A percentile compares a stretch with the other conserved stretches of the same genome.
phyloP scores from a whole-genome alignment of 2,888 invertebrate genomes.

The Drosophila birchii region DNA sequence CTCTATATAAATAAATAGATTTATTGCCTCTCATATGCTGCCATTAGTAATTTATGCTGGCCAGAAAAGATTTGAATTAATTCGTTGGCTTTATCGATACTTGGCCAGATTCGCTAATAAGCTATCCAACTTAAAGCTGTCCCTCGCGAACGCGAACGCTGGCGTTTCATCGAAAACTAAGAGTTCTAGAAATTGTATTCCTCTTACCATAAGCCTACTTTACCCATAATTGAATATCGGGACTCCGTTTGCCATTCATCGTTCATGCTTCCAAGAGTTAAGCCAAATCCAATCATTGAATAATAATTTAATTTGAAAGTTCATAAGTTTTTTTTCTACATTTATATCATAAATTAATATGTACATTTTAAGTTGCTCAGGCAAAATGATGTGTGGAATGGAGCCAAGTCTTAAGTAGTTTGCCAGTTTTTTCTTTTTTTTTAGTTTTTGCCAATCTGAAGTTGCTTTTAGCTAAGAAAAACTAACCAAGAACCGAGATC shows the following conservation, averaged over 20 bases:
- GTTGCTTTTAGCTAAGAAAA: constrained; percentile 66
- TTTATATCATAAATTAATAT: too few species aligned
- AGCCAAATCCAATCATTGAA: too few species aligned
- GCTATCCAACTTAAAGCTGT: constrained; percentile 35
- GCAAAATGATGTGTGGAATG: constrained; percentile 12
- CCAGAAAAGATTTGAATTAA: constrained; percentile 41
- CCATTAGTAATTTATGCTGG: constrained; percentile 40
- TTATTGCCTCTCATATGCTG: constrained; percentile 31
- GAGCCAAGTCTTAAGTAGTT: constrained; percentile 51
- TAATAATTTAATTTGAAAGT: too few species aligned
- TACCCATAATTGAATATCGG: too few species aligned
- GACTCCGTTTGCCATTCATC: too few species aligned
- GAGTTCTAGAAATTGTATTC: too few species aligned
- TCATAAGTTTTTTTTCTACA: too few species aligned
- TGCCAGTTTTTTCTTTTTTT: constrained; percentile 31
- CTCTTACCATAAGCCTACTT: too few species aligned
- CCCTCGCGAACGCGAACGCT: too few species aligned
- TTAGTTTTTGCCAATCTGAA: constrained; percentile 24
- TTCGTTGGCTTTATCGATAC: constrained; percentile 62
- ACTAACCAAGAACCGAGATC: constrained; percentile 63
- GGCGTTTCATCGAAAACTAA: too few species aligned
- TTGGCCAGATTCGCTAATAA: constrained; percentile 49
- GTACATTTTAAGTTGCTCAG: too few species aligned
- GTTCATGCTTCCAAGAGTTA: too few species aligned
- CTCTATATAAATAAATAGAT: constrained; percentile 50